These are phyloP conservation scores for Mylabris sibirica DNA, from an alignment of 2,888 invertebrate species.

Conservation along the genomic window DNA sequence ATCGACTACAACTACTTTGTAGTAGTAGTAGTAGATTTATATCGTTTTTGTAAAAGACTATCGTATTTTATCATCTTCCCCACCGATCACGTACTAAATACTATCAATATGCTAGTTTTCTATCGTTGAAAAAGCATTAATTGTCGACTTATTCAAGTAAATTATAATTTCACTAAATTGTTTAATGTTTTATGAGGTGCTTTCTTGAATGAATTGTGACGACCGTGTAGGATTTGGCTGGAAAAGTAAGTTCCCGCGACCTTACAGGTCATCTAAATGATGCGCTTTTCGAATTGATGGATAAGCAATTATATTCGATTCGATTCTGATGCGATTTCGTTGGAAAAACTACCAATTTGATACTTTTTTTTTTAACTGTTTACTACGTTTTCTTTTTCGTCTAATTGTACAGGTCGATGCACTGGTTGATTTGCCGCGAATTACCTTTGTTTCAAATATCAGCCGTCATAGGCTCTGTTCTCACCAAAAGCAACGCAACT, in stretches of 20 bases:
- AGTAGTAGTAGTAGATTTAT: not conserved
- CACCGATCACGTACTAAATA: not conserved
- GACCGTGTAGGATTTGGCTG: conserved; percentile 39
- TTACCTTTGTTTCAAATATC: not conserved
- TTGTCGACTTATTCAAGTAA: not conserved
- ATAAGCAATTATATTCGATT: conserved; percentile 43
- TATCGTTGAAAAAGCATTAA: not conserved
- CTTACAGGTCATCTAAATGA: conserved; percentile 39
- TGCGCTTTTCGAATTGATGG: conserved; percentile 44
- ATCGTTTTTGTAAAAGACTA: not conserved
- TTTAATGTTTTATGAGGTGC: too few species aligned
- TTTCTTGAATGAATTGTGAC: not conserved
- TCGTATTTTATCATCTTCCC: not conserved
- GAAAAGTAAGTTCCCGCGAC: conserved; percentile 46
- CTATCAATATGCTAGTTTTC: too few species aligned
- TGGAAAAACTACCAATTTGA: too few species aligned
- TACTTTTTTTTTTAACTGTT: too few species aligned
- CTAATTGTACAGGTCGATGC: not conserved
- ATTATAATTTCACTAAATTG: not conserved
- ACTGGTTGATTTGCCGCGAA: not conserved
- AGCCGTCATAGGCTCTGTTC: too few species aligned
- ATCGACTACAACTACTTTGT: not conserved
- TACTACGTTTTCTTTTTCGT: not conserved
- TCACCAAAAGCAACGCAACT: too few species aligned
- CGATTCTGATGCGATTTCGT: conserved; percentile 26